Evolutionary conservation across 2,888 invertebrate genomes (phyloP), one percentile per base, ranked within the genome.

Genomic region (Zele albiditarsus): DNA sequence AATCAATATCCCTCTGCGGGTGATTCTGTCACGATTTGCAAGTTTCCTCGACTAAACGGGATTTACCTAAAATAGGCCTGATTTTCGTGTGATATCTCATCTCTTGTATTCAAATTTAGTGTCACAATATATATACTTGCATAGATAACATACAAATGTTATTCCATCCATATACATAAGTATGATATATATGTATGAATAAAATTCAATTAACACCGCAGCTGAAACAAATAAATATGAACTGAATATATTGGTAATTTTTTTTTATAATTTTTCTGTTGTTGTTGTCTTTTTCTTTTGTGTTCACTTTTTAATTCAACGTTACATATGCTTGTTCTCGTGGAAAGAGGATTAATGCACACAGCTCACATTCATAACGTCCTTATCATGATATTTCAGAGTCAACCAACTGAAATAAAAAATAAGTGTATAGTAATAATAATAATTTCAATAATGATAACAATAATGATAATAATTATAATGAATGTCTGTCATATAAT

Each of bases 341-440:
- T 12, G 16, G 23, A 42, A 42, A 25, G 53, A 27, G 63, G 53
- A 71, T 71, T 71, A 65, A 42, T 33, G 12, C 10, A 53, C 12
- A 46, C 46, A 14, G n/a, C 46, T n/a, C 14, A 63, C 49, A 65
- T 65, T 65, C 53, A 65, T 31, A 71, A 71, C 8, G 53, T 31
- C 20, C 71, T 63, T 71, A 71, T 65, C 65, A 63, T 63, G 33
- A 71, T 49, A 71, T 71, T 71, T 71, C 63, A 71, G 42, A 63
- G 10, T 68, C 27, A 71, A 42, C 49, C 46, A 28, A n/a, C 38
- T 25, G 70, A 28, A 28, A 69, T 20, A 27, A 31, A 42, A 70
- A 38, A 38, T 58, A 60, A 42, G 58, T 60, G 25, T 14, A 16
- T 46, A 49, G 27, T 53, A 70, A 70, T 27, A 33, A 28, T 38